Conservation (phyloP, 2,113 vertebrate species). For the Sorex fumeus region DNA sequence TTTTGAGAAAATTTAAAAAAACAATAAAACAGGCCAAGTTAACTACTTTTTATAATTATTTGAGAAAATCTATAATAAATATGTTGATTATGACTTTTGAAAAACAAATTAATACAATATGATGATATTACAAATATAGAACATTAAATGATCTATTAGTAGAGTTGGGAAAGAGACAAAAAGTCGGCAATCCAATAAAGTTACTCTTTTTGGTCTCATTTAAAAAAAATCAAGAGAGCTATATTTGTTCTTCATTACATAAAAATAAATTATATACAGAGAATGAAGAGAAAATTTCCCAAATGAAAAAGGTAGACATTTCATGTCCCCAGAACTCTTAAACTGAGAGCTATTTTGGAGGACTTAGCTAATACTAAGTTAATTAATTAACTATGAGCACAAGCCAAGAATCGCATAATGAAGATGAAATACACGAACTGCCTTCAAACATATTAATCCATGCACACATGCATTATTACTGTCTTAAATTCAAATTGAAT, state of each 20-base stretch:
- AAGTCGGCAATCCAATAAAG: background rate
- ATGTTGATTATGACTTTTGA: background rate
- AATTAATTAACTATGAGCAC: slow-evolving; percentile 26
- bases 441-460: background rate
- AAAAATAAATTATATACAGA: slow-evolving; percentile 6
- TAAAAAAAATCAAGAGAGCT: slow-evolving; percentile 20
- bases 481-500: background rate
- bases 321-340: background rate
- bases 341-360: slow-evolving; percentile 34
- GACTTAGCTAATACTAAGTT: background rate
- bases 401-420: slow-evolving; percentile 33
- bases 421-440: slow-evolving; percentile 18
- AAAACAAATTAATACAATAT: slow-evolving; percentile 23
- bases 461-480: background rate
- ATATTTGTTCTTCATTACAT: background rate
- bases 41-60: background rate
- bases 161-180: slow-evolving; percentile 23
- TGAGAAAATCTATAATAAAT: slow-evolving; percentile 52
- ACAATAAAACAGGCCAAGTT: background rate
- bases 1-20: slow-evolving; percentile 43
- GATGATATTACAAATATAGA: slow-evolving; percentile 27
- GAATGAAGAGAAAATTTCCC: slow-evolving; percentile 17
- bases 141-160: slow-evolving; percentile 19
- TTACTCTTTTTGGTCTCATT: slow-evolving; percentile 9
- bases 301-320: background rate